Conservation (phyloP, 2,113 vertebrate genomes). For the Atrichornis clamosus region DNA sequence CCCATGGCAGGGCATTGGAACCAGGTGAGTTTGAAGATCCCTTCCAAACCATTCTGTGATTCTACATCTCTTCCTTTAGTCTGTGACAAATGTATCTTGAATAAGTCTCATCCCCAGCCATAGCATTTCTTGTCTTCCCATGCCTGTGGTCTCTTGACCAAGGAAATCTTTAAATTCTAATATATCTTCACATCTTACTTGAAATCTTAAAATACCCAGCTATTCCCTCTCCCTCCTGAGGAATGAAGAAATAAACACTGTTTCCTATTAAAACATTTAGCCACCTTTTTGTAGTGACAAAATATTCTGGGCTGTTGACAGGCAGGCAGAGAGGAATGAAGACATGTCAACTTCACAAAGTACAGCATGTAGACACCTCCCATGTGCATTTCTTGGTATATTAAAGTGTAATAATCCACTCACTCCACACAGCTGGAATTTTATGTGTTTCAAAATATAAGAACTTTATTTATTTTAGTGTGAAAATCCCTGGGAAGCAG, state of each 20-base stretch:
- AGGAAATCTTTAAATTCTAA: not conserved
- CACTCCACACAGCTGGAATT: not conserved
- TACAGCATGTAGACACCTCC: not conserved
- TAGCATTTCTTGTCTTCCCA: not conserved
- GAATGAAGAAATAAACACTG: not conserved
- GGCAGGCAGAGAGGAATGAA: not conserved
- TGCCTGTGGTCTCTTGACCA: not conserved
- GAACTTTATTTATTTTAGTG: not conserved
- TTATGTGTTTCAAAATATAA: not conserved
- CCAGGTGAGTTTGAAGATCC: not conserved
- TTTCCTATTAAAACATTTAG: not conserved
- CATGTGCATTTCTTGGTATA: not conserved
- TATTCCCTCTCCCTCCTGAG: not conserved
- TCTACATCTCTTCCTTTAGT: not conserved
- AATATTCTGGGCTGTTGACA: not conserved
- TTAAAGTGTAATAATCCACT: not conserved
- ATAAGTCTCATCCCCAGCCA: not conserved
- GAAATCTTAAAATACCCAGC: not conserved
- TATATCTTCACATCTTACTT: not conserved
- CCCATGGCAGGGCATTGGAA: not conserved
- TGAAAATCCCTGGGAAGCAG: not conserved
- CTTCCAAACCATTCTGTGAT: not conserved
- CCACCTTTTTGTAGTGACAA: not conserved
- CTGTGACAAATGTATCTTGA: not conserved
- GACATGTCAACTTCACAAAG: not conserved